These are phyloP conservation scores for Alauda arvensis DNA, from an alignment of 2,797 vertebrate species.

Conservation along the genomic window DNA sequence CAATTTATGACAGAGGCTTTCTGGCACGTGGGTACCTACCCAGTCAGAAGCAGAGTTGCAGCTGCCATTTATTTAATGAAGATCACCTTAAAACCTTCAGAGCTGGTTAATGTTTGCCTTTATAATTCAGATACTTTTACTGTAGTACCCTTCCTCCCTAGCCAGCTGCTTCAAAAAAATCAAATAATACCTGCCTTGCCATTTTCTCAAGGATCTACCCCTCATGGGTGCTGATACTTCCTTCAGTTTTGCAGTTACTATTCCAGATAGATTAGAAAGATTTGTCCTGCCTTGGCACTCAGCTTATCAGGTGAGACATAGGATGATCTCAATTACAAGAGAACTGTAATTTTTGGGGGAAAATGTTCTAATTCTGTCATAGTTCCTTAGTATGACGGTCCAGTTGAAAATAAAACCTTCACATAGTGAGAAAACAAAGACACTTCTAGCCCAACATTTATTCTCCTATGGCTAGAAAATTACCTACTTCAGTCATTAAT, in stretches of 20 bases:
- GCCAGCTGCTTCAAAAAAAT: neutral
- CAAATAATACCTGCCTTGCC: neutral
- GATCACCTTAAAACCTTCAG: neutral
- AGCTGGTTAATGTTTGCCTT: neutral
- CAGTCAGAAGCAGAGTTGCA: neutral
- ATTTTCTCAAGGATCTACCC: neutral
- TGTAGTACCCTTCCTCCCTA: neutral
- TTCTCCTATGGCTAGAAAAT: neutral
- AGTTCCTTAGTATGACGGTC: neutral
- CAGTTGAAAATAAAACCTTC: neutral
- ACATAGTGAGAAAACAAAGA: neutral
- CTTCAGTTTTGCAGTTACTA: neutral
- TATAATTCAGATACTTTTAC: neutral
- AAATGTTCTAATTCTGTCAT: neutral
- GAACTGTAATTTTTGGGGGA: neutral
- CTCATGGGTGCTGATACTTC: neutral
- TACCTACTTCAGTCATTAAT: neutral
- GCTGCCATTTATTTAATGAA: constrained; percentile 7
- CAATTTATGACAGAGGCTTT: neutral
- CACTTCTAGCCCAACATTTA: neutral
- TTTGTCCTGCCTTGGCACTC: neutral
- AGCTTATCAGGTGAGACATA: neutral
- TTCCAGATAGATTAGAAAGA: neutral
- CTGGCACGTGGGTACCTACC: neutral
- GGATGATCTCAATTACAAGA: neutral